Conservation (phyloP, 2,113 vertebrate species). For the Xiphias gladius region DNA sequence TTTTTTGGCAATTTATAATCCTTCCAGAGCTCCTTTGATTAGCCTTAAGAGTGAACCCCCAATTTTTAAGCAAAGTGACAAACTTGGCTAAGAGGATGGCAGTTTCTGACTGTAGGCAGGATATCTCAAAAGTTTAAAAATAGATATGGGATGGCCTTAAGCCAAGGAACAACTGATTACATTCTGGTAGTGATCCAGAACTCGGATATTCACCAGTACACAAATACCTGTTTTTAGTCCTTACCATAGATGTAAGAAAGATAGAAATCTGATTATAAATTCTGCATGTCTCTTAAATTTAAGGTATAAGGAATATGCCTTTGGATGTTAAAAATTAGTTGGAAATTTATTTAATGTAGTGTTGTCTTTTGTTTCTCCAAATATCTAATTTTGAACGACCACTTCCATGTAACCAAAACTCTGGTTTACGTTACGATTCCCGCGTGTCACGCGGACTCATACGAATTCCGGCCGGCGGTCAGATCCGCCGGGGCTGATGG, state of each 20-base stretch:
- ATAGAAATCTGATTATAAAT: not conserved
- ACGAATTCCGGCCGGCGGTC: slow-evolving; percentile 24
- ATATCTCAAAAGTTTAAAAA: slow-evolving; percentile 45
- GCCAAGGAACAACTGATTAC: slow-evolving; percentile 50
- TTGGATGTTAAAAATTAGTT: not conserved
- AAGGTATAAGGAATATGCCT: not conserved
- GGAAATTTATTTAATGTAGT: not conserved
- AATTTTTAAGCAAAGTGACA: slow-evolving; percentile 15
- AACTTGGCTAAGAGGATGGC: slow-evolving; percentile 15
- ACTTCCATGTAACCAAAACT: not conserved
- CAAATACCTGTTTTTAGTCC: slow-evolving; percentile 23
- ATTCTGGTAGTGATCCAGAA: slow-evolving; percentile 49
- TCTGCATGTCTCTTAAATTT: not conserved
- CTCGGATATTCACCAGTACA: slow-evolving; percentile 5
- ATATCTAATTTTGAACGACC: not conserved
- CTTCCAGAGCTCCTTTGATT: not conserved
- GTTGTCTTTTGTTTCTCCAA: not conserved
- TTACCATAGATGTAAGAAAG: slow-evolving; percentile 8
- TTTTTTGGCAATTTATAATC: not conserved
- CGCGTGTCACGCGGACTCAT: not conserved
- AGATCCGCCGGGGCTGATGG: slow-evolving; percentile 30
- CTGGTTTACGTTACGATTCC: not conserved
- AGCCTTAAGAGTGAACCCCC: not conserved
- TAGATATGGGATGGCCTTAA: slow-evolving; percentile 37
- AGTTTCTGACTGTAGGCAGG: slow-evolving; percentile 28